Percentiles rank a stretch among this genome's conserved stretches.
These are phyloP conservation scores for Australoheros facetus DNA, from an alignment of 2,797 vertebrate species.

Conservation along the genomic window DNA sequence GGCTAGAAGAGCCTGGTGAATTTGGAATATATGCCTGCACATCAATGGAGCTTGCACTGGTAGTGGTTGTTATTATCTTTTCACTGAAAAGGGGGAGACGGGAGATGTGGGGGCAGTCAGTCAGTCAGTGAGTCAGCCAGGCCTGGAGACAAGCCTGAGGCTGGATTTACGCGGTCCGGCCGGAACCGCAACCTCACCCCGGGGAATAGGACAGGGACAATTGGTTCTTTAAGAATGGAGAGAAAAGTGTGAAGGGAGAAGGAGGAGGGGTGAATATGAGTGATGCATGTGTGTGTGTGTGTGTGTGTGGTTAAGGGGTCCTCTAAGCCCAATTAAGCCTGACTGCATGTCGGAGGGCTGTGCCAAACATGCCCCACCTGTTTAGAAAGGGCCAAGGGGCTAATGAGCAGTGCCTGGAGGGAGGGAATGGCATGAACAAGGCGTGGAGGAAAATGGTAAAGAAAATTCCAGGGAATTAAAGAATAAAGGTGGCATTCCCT, in stretches of 20 bases:
- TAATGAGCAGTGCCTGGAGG: constrained; percentile 78
- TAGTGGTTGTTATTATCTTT: constrained; percentile 51
- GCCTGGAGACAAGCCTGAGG: constrained; percentile 56
- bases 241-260: constrained; percentile 43
- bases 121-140: constrained; percentile 21
- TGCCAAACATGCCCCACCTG: constrained; percentile 82
- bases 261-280: constrained; percentile 27
- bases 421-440: constrained; percentile 26
- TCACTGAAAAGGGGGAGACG: constrained; percentile 5
- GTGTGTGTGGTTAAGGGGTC: constrained; percentile 35
- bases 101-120: constrained; percentile 5
- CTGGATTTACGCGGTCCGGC: constrained; percentile 56
- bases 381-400: constrained; percentile 75
- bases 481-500: constrained; percentile 52
- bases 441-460: constrained; percentile 24
- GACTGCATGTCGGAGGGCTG: constrained; percentile 76
- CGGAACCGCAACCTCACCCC: constrained; percentile 54
- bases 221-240: constrained; percentile 65
- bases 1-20: constrained; percentile 27
- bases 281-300: constrained; percentile 31
- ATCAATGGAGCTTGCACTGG: constrained; percentile 34
- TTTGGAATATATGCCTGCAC: constrained; percentile 46
- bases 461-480: constrained; percentile 63
- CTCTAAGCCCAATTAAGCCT: constrained; percentile 82
- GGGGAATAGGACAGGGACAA: constrained; percentile 67